Evolutionary conservation across 2,797 vertebrate genomes (phyloP), one percentile per base, ranked within the genome.

Genomic region (Leptodactylus fallax): DNA sequence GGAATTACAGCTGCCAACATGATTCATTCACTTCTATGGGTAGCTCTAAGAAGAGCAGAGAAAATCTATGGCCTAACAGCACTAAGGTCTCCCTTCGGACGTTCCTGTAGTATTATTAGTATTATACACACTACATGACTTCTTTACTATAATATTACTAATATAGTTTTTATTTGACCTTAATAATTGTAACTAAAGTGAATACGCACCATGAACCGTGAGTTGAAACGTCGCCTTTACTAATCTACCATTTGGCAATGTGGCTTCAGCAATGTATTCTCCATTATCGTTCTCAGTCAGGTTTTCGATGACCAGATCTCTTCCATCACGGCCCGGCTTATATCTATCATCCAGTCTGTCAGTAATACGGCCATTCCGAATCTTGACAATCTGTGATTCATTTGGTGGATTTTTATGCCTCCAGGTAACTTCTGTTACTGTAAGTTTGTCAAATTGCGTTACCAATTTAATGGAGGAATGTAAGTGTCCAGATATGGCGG

Each of bases 371-470:
- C 14, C 25, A 71, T 71, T 17, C 13, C 2, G 14, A 71, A 8
- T 8, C 14, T 71, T 45, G 7, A 6, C 27, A 36, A 71, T 8
- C 27, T 17, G 27, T 5, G 6, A 8, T 17, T 71, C 67, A 7
- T 0, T 2, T 36, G 7, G 0, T 45, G 27, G 1, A 8, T 25
- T 16, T 3, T 16, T 36, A 1, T 6, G 1, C 1, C 0, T 36
- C 14, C 27, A 45, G 13, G 7, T 17, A 36, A 69, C 2, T 7
- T 71, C 27, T 17, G 0, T 27, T 0, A 13, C 11, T 7, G 12
- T 5, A 27, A 27, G 1, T 27, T 6, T 0, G 23, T 14, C 67
- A 45, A 17, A 71, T 6, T 13, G 0, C 36, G 67, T 1, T 9
- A 10, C 0, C 27, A 71, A 9, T 0, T 0, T 16, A 36, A 71